Percentiles rank a stretch among this genome's conserved stretches.
Conservation (phyloP, 53 echinoderm and acorn worm genomes). For the Henricia sp. region DNA sequence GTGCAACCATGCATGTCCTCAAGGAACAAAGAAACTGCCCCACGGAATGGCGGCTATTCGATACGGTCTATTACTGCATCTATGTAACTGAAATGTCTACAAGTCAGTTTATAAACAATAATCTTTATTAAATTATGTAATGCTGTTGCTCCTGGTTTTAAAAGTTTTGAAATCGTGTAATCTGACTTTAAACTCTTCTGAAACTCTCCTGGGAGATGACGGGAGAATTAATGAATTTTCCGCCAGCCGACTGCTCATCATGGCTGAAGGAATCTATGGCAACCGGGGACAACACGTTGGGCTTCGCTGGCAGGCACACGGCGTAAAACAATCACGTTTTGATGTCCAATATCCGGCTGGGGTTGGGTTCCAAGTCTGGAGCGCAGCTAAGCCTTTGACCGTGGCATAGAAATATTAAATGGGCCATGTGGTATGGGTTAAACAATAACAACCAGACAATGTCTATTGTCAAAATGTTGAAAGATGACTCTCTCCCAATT, state of each 20-base stretch:
- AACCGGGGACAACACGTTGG: neutral
- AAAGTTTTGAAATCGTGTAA: too few species aligned
- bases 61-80: too few species aligned
- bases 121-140: too few species aligned
- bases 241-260: neutral
- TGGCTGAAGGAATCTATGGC: neutral
- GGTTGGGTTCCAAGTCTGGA: neutral
- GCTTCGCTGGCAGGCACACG: slow-evolving; percentile 22
- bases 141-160: too few species aligned
- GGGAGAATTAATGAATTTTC: slow-evolving; percentile 18
- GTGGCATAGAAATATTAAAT: neutral
- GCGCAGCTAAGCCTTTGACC: neutral
- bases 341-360: slow-evolving; percentile 37
- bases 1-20: too few species aligned
- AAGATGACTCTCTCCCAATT: too few species aligned
- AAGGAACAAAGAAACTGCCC: too few species aligned
- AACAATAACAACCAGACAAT: slow-evolving; percentile 46
- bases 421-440: neutral
- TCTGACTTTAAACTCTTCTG: too few species aligned
- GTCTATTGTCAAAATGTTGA: slow-evolving; percentile 31
- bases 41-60: too few species aligned
- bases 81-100: too few species aligned
- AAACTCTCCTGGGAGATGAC: slow-evolving; percentile 14
- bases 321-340: slow-evolving; percentile 49
- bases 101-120: too few species aligned